Base-by-base conservation (phyloP, 1,140 invertebrate species). In the Himalopsyche phryganea region DNA sequence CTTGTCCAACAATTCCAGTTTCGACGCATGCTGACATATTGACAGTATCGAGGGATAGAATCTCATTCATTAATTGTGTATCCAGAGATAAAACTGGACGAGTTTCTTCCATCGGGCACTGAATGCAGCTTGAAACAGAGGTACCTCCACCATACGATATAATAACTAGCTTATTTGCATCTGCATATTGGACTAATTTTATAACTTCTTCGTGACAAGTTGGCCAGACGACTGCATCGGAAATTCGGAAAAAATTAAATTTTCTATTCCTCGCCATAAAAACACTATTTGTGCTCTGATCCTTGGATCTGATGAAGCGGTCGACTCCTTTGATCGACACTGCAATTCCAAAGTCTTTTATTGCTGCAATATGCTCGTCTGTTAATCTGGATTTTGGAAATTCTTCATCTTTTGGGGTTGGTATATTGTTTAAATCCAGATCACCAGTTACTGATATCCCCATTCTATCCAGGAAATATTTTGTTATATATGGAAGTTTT, bases 91-190 rank as follows among this genome's bases (percentile, higher is more conserved):
- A 81, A 58, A 99, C 96, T 54, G 89, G 88, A 42, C 96, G 79
- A 10, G 67, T 67, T 74, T 98, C 96, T 13, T 87, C 69, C 9
- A 28, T 5, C 19, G 96, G 95, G 75, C 95, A 98, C 53, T 87
- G 84, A 0, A 96, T 77, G 3, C 92, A 91, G 6, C 91, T 89
- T 0, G 95, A 94, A 0, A 98, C 96, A 60, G 90, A 95, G 0
- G 96, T 98, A 1, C 96, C 96, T 11, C 96, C 96, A 1, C 96
- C 96, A 74, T 90, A 98, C 4, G 96, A 95, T 67, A 99, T 93
- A 28, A 97, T 82, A 20, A 89, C 92, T n/a, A 92, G 82, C 65
- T 90, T 83, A 65, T 88, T 76, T 41, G 84, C 77, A 45, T 83
- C 78, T 0, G 94, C 95, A 13, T 91, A 67, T 50, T 85, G 75